Base-by-base conservation (phyloP, 2,888 invertebrate species). In the Limnephilus marmoratus region DNA sequence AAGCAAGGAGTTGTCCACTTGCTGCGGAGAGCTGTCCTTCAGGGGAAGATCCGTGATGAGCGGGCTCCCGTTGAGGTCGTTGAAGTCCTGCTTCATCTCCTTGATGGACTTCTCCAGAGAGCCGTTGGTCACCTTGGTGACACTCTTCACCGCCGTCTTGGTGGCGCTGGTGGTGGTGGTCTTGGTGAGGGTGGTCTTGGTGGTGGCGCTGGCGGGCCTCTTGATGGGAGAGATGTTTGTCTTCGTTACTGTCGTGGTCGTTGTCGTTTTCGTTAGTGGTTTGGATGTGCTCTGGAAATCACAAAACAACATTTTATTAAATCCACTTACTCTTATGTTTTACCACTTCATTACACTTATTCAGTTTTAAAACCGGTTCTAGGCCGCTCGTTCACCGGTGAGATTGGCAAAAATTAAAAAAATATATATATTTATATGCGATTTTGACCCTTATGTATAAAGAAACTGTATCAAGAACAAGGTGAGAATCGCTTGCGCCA, bases 241-340 rank as follows among this genome's bases (percentile, higher is more conserved):
- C 85, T 94, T 91, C 87, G 94, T 93, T 15, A 94, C 85, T 93
- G 94, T 93, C 24, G 94, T 90, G 92, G 94, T 94, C 24, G 94
- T 94, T 93, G 93, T 93, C 83, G 94, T 94, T 91, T 94, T 94
- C 94, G 94, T 94, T 92, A 94, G 94, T 90, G 94, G 94, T 83
- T 94, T 94, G 82, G 94, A 94, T 89, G 94, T 90, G 31, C 91
- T 92, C 93, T 93, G 89, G 18, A 93, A 92, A 24, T 68, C 24
- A 68, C 68, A 68, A 24, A 68, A 68, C 24, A 68, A n/a, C 24
- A 24, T n/a, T 7, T n/a, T 68, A 68, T 68, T 68, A 68, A 24
- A 68, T n/a, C 9, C 18, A n/a, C 37, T 37, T 1, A 37, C 37
- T 34, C 2, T 37, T 37, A 3, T 4, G 4, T 37, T 37, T 7